A percentile compares a stretch with the other conserved stretches of the same genome.
These are phyloP conservation scores for Rostratula benghalensis DNA, from an alignment of 2,113 vertebrate genomes.

Conservation along the genomic window DNA sequence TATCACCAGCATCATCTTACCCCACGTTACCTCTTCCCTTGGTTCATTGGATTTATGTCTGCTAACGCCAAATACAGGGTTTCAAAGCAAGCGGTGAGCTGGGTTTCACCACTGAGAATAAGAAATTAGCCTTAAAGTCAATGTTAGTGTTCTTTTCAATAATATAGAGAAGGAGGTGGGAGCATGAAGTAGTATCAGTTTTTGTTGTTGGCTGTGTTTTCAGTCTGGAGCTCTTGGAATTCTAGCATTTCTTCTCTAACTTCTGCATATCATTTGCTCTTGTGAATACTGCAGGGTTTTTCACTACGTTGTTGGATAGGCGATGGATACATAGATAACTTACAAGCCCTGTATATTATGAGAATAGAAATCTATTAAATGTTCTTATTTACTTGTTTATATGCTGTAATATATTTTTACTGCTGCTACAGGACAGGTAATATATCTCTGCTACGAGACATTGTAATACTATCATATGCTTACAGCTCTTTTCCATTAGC, in stretches of 20 bases:
- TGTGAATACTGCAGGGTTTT: background rate
- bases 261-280: background rate
- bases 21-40: background rate
- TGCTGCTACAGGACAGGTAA: background rate
- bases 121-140: background rate
- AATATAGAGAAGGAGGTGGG: background rate
- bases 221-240: background rate
- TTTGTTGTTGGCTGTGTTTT: background rate
- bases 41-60: background rate
- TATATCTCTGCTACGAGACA: background rate
- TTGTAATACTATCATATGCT: background rate
- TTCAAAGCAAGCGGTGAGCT: background rate
- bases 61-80: background rate
- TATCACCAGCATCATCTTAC: background rate
- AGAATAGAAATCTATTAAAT: background rate
- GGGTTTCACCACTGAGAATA: background rate
- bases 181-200: background rate
- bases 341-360: background rate
- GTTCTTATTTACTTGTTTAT: background rate
- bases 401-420: background rate
- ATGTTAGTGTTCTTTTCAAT: background rate
- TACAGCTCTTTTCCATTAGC: background rate
- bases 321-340: background rate
- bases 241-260: background rate
- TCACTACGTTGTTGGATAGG: background rate